Evolutionary conservation across 1,140 invertebrate genomes (phyloP).

Genomic region (Platorchestia sp.): DNA sequence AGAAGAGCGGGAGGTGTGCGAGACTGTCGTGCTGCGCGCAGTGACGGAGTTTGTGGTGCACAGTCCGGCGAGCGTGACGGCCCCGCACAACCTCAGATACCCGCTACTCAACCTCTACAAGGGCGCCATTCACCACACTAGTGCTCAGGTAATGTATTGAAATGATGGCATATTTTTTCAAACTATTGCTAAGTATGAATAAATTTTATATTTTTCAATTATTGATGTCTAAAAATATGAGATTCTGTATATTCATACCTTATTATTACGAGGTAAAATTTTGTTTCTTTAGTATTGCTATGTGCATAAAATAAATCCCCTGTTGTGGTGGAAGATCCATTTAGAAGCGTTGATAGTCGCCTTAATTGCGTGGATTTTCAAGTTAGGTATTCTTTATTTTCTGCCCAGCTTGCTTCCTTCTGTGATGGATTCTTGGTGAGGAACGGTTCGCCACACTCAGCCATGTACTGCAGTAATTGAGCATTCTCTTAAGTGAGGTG

Average conservation of each 20-base stretch:
- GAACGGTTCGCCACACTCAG: neutral
- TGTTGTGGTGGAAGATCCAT: neutral
- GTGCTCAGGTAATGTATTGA: constrained; percentile 80
- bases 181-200: no score
- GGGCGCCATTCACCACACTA: constrained; percentile 84
- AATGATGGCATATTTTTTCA: no score
- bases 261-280: no score
- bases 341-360: neutral
- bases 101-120: constrained; percentile 94
- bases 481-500: neutral
- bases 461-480: neutral
- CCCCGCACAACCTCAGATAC: constrained; percentile 86
- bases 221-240: no score
- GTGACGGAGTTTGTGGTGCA: constrained; percentile 90
- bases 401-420: neutral
- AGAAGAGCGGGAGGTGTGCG: constrained; percentile 84
- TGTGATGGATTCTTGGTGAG: neutral
- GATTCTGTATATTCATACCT: no score
- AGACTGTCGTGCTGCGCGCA: constrained; percentile 86
- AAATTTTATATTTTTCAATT: no score
- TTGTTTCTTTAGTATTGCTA: no score
- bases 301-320: no score
- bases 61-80: constrained; percentile 81
- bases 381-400: neutral
- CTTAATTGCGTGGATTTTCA: neutral